Conservation (phyloP, 1,140 invertebrate genomes). For the Bombus superbus region DNA sequence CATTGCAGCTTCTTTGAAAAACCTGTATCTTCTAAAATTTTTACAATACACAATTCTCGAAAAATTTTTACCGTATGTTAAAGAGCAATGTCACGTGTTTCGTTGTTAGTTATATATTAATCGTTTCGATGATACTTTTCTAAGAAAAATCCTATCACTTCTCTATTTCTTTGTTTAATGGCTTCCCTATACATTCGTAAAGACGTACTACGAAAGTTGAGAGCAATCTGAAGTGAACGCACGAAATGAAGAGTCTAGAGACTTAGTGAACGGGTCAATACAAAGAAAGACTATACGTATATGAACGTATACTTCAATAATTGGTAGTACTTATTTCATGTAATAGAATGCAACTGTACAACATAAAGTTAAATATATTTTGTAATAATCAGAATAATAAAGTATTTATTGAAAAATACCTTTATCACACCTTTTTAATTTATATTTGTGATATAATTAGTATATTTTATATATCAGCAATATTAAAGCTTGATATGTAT, state of each 20-base stretch:
- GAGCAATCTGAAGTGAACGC: slow-evolving; percentile 60
- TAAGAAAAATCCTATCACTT: slow-evolving; percentile 12
- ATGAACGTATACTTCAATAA: not conserved
- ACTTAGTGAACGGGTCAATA: slow-evolving; percentile 52
- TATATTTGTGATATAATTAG: not conserved
- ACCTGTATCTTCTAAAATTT: not conserved
- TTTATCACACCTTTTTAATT: not conserved
- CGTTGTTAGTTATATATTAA: not conserved
- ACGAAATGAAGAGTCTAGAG: slow-evolving; percentile 5
- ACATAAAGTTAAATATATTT: not conserved
- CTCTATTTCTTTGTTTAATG: slow-evolving; percentile 57
- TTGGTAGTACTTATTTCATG: slow-evolving; percentile 1
- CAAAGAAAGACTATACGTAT: slow-evolving; percentile 33
- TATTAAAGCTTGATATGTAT: not conserved
- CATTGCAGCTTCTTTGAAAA: not conserved
- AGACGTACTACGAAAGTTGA: slow-evolving; percentile 49
- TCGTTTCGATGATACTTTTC: not conserved
- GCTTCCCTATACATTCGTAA: slow-evolving; percentile 37
- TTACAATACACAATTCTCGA: not conserved
- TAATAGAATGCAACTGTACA: not conserved
- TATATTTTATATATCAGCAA: not conserved
- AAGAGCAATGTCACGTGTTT: not conserved
- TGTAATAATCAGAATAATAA: not conserved
- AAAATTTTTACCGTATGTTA: not conserved
- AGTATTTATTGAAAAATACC: not conserved